A percentile compares a stretch with the other conserved stretches of the same genome.
Evolutionary conservation across 2,797 vertebrate genomes (phyloP).

Genomic region (Hyperoplus lanceolatus): DNA sequence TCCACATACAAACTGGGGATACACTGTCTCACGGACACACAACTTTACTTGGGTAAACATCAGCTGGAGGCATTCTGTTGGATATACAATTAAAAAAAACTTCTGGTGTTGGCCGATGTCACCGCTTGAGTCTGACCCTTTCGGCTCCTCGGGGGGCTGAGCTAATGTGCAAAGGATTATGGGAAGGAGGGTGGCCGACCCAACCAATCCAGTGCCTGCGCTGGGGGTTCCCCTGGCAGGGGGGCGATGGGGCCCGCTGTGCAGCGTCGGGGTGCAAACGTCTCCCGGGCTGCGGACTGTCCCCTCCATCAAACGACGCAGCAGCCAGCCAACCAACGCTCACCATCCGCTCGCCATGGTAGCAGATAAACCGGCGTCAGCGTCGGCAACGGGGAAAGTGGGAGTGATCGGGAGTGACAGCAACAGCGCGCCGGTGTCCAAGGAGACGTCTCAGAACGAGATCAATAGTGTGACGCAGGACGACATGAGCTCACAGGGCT

Average conservation of each 20-base stretch:
- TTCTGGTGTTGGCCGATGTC: slow-evolving; percentile 65
- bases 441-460: slow-evolving; percentile 82
- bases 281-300: slow-evolving; percentile 95
- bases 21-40: slow-evolving; percentile 30
- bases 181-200: slow-evolving; percentile 86
- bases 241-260: slow-evolving; percentile 87
- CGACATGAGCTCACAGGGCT: slow-evolving; percentile 81
- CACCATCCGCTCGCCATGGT: slow-evolving; percentile 57
- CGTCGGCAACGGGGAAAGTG: slow-evolving; percentile 59
- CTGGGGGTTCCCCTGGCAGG: slow-evolving; percentile 85
- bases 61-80: slow-evolving; percentile 47
- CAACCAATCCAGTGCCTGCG: slow-evolving; percentile 86
- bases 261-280: slow-evolving; percentile 94
- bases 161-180: slow-evolving; percentile 77
- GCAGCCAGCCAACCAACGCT: slow-evolving; percentile 76
- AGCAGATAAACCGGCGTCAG: slow-evolving; percentile 65
- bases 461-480: slow-evolving; percentile 82
- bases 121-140: slow-evolving; percentile 47
- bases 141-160: slow-evolving; percentile 88
- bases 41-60: slow-evolving; percentile 47
- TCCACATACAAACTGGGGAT: slow-evolving; percentile 19
- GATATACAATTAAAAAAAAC: slow-evolving; percentile 43
- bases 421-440: slow-evolving; percentile 65
- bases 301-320: slow-evolving; percentile 87
- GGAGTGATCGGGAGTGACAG: slow-evolving; percentile 68